Percentiles rank a stretch among this genome's conserved stretches.
Conservation (phyloP, 2,113 vertebrate species). For the Psilopsiagon aurifrons region DNA sequence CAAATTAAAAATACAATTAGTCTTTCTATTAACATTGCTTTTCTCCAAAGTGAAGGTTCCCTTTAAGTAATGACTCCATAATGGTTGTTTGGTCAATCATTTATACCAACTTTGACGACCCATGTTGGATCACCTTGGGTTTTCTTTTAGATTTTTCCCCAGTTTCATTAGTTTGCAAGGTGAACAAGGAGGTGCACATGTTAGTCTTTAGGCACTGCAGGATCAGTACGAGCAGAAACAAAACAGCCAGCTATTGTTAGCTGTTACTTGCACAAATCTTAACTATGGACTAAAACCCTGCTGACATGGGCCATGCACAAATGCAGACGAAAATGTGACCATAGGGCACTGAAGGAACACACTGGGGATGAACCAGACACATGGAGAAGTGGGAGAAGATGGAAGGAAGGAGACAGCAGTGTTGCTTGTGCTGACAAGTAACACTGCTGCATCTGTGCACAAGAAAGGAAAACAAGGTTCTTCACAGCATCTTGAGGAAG, state of each 20-base stretch:
- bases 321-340: neutral
- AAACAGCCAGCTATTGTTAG: neutral
- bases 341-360: neutral
- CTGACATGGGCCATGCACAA: neutral
- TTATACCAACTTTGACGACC: neutral
- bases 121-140: neutral
- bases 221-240: neutral
- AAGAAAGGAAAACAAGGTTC: too few relatives aligned
- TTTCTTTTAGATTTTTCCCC: neutral
- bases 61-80: neutral
- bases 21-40: neutral
- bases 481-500: neutral
- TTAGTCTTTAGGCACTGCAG: neutral
- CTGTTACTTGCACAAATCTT: neutral
- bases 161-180: neutral
- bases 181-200: neutral
- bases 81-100: neutral
- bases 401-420: accelerated
- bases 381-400: neutral
- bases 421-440: accelerated
- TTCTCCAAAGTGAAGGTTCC: neutral
- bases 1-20: neutral
- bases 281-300: neutral
- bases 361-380: neutral
- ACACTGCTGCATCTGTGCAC: accelerated